Evolutionary conservation across 2,797 vertebrate species (phyloP).

Genomic region (Arrhamphus sclerolepis): DNA sequence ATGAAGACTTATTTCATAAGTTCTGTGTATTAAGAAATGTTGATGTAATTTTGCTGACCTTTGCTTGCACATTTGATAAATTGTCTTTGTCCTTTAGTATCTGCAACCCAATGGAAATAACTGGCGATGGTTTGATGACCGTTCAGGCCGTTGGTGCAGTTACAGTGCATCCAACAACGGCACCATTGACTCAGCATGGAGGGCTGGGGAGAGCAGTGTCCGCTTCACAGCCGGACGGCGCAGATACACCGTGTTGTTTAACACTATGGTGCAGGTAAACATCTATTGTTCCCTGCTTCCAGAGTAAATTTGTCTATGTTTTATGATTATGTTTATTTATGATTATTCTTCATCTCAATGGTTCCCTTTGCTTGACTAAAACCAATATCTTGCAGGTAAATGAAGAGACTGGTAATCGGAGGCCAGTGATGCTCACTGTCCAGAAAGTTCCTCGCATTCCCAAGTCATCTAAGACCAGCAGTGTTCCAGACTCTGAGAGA

Average conservation of each 20-base stretch:
- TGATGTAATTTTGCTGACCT: too few relatives aligned
- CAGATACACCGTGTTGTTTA: constrained; percentile 97
- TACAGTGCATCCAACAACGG: constrained; percentile 97
- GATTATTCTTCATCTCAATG: neutral
- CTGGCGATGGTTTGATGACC: constrained; percentile 98
- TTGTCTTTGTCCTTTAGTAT: constrained; percentile 78
- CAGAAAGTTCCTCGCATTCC: constrained; percentile 86
- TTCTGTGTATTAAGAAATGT: too few relatives aligned
- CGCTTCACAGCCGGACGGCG: constrained; percentile 94
- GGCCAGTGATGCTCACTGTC: constrained; percentile 94
- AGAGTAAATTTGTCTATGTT: neutral
- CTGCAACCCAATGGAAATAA: constrained; percentile 95
- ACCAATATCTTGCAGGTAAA: constrained; percentile 84
- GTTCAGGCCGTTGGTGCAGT: constrained; percentile 97
- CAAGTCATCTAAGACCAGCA: constrained; percentile 84
- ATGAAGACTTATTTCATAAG: too few relatives aligned
- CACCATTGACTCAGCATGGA: constrained; percentile 95
- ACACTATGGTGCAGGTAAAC: constrained; percentile 96
- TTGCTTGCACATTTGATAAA: too few relatives aligned
- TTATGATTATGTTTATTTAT: too few relatives aligned
- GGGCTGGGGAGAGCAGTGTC: constrained; percentile 92
- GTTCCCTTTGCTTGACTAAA: constrained; percentile 9
- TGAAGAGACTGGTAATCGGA: constrained; percentile 93
- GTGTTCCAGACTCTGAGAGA: constrained; percentile 85
- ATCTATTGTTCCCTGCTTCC: neutral